Conservation (phyloP, 2,888 invertebrate species). For the Diogma glabrata region DNA sequence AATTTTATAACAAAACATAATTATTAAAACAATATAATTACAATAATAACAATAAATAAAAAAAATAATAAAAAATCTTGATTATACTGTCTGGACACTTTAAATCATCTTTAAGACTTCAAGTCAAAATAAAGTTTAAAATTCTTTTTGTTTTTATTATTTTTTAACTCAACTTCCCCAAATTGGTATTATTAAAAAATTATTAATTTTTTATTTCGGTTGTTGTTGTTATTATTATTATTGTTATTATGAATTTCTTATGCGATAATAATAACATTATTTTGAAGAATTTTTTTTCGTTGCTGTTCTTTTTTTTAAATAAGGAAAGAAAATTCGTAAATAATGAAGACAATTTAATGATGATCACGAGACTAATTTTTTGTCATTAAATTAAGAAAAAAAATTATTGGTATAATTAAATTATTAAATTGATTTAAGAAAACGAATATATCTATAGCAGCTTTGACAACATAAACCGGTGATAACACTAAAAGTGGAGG, state of each 20-base stretch:
- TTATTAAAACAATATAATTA: constrained; percentile 9
- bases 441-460: too few relatives aligned
- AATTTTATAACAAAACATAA: not conserved
- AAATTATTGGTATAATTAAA: too few relatives aligned
- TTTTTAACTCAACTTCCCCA: constrained; percentile 3
- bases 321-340: too few relatives aligned
- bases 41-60: not conserved
- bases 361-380: too few relatives aligned
- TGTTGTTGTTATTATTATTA: constrained; percentile 1
- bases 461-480: too few relatives aligned
- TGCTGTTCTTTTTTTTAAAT: too few relatives aligned
- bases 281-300: too few relatives aligned
- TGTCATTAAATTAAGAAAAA: too few relatives aligned
- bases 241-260: not conserved
- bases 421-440: too few relatives aligned
- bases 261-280: constrained; percentile 2
- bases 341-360: too few relatives aligned
- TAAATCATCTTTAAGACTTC: constrained; percentile 6
- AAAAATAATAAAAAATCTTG: constrained; percentile 4
- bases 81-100: constrained; percentile 9
- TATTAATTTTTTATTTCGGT: constrained; percentile 1
- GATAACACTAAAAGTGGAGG: too few relatives aligned
- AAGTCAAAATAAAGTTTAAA: not conserved
- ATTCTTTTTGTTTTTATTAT: constrained; percentile 3
- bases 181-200: constrained; percentile 9